Percentiles rank a stretch among this genome's conserved stretches.
phyloP scores from a whole-genome alignment of 2,888 invertebrate genomes.

The Seira musarum region DNA sequence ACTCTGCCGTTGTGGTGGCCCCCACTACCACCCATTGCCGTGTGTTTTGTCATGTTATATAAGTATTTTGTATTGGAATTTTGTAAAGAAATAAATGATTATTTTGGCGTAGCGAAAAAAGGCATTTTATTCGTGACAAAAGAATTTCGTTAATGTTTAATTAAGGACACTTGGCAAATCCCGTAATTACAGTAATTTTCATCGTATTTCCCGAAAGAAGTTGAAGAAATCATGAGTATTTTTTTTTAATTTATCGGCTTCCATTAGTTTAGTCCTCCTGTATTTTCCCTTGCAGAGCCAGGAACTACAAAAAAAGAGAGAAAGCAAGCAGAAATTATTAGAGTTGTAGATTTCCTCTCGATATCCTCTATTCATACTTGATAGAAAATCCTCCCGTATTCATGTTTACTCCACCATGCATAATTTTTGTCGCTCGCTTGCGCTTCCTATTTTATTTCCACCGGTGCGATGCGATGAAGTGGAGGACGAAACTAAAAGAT shows the following conservation, averaged over 20 bases:
- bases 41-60: constrained; percentile 40
- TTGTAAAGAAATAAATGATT: background rate
- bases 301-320: background rate
- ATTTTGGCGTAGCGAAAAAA: background rate
- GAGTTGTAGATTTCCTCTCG: background rate
- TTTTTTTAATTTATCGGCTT: background rate
- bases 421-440: no score
- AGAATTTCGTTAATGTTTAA: background rate
- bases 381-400: background rate
- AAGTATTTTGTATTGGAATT: background rate
- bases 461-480: no score
- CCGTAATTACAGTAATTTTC: background rate
- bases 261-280: background rate
- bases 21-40: constrained; percentile 30
- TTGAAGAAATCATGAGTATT: background rate
- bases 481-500: no score
- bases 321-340: background rate
- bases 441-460: no score
- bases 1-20: constrained; percentile 36
- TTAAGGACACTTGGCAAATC: constrained; percentile 35
- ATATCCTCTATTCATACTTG: background rate
- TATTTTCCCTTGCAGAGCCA: background rate
- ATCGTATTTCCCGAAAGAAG: background rate
- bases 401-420: no score
- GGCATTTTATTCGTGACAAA: background rate